These are phyloP conservation scores for Thaumetopoea pityocampa DNA, from an alignment of 1,140 invertebrate genomes.

Conservation along the genomic window DNA sequence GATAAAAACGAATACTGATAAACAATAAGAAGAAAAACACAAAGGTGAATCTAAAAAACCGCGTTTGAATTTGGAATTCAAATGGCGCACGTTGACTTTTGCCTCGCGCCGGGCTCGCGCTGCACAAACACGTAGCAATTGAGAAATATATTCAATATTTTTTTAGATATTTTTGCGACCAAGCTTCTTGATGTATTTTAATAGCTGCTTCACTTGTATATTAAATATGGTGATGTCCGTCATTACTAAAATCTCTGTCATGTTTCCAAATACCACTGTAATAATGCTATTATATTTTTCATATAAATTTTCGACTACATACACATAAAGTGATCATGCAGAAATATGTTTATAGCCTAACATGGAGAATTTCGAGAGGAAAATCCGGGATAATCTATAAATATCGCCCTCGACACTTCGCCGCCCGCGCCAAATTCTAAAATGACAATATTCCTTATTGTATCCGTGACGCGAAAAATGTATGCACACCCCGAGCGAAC, in stretches of 20 bases:
- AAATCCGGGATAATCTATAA: conserved; percentile 68
- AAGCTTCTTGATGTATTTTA: too few relatives aligned
- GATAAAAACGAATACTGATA: conserved; percentile 67
- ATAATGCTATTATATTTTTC: too few relatives aligned
- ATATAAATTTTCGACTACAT: conserved; percentile 9
- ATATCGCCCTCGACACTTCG: conserved; percentile 49
- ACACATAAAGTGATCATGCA: conserved; percentile 19
- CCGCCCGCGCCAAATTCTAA: conserved; percentile 52
- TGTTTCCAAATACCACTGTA: too few relatives aligned
- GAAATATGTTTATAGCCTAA: conserved; percentile 50
- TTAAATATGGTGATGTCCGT: too few relatives aligned
- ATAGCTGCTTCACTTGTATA: too few relatives aligned
- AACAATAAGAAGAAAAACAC: conserved; percentile 72
- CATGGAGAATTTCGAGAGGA: conserved; percentile 45
- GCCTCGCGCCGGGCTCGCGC: conserved; percentile 13
- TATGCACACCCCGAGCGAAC: conserved; percentile 44
- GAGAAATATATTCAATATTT: conserved; percentile 4
- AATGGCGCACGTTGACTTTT: conserved; percentile 69
- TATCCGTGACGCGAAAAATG: conserved; percentile 56
- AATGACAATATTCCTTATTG: conserved; percentile 70
- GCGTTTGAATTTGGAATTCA: conserved; percentile 74
- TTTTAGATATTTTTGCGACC: not conserved
- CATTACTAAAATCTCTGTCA: too few relatives aligned
- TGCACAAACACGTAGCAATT: conserved; percentile 9
- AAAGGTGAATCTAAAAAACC: conserved; percentile 67